These are phyloP conservation scores for Calyptommatus sinebrachiatus DNA, from an alignment of 2,113 vertebrate species.

Conservation along the genomic window DNA sequence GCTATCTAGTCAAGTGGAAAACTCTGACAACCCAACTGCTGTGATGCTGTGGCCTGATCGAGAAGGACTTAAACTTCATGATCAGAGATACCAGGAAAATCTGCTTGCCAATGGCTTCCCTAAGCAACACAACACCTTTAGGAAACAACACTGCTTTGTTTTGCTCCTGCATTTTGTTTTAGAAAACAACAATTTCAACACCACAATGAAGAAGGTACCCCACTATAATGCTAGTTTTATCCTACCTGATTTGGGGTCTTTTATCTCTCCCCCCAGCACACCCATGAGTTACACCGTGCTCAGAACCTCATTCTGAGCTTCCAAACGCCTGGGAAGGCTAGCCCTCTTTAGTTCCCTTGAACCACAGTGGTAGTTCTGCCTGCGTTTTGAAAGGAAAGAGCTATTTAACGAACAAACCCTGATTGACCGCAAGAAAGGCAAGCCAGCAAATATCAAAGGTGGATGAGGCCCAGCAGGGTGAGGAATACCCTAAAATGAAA, in stretches of 20 bases:
- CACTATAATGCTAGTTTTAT: conserved; percentile 75
- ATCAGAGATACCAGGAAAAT: conserved; percentile 59
- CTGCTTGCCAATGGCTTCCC: conserved; percentile 56
- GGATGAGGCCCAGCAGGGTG: neutral
- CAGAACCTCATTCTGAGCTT: neutral
- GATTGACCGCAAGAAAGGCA: no score
- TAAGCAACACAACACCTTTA: conserved; percentile 54
- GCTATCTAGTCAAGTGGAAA: no score
- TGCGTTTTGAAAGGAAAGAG: neutral
- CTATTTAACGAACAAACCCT: no score
- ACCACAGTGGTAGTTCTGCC: neutral
- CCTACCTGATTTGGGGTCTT: conserved; percentile 78
- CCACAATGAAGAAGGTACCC: conserved; percentile 73
- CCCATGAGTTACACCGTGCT: conserved; percentile 67
- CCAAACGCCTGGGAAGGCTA: neutral
- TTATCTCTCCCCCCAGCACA: conserved; percentile 73
- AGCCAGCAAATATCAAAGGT: neutral
- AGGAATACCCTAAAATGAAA: no score
- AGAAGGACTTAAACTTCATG: neutral
- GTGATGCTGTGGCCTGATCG: no score
- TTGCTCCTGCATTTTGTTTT: conserved; percentile 41
- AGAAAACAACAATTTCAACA: conserved; percentile 62
- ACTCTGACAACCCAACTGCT: no score
- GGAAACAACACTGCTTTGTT: conserved; percentile 56
- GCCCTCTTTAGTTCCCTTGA: neutral